Evolutionary conservation across 2,797 vertebrate genomes (phyloP).

Genomic region (Nyctalus aviator): DNA sequence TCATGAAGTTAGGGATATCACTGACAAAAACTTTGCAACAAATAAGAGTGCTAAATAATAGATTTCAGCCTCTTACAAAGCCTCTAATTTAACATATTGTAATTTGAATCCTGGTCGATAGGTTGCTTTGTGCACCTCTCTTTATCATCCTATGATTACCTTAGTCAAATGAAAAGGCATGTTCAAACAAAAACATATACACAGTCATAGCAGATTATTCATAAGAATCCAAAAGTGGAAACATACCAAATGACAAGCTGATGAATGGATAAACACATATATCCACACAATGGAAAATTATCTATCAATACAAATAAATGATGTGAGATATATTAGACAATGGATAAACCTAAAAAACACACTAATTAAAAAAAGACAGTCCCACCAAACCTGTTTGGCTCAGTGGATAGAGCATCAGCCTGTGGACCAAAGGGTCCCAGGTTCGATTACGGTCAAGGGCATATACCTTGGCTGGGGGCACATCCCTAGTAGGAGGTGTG

Average conservation of each 20-base stretch:
- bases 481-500: too few relatives aligned
- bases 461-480: too few relatives aligned
- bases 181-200: neutral
- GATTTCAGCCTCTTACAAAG: neutral
- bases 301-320: neutral
- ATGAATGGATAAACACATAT: neutral
- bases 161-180: neutral
- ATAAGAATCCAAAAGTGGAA: neutral
- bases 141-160: neutral
- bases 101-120: neutral
- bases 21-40: neutral
- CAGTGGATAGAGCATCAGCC: too few relatives aligned
- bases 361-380: neutral
- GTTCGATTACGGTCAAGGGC: too few relatives aligned
- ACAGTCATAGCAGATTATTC: neutral
- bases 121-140: neutral
- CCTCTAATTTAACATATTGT: slow-evolving; percentile 25
- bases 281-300: neutral
- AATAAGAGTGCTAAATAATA: neutral
- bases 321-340: neutral
- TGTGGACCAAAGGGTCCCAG: too few relatives aligned
- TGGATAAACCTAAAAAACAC: neutral
- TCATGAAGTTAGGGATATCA: neutral
- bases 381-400: too few relatives aligned
- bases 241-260: neutral